A percentile compares a stretch with the other conserved stretches of the same genome.
These are phyloP conservation scores for Ceramica pisi DNA, from an alignment of 2,888 invertebrate species.

Conservation along the genomic window DNA sequence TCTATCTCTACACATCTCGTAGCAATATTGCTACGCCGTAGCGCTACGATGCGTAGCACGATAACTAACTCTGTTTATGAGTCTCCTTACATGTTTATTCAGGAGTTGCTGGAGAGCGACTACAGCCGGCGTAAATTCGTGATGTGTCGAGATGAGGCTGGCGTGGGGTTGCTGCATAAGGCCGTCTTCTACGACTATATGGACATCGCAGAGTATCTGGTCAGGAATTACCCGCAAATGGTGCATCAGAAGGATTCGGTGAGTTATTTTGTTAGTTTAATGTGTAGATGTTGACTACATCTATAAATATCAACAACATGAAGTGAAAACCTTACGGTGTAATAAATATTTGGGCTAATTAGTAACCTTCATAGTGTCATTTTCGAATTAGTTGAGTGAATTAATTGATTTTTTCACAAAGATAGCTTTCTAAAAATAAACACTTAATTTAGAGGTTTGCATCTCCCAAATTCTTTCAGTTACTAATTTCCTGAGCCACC, in stretches of 20 bases:
- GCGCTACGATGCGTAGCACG: conserved; percentile 53
- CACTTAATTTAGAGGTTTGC: too few relatives aligned
- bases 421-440: too few relatives aligned
- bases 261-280: conserved; percentile 69
- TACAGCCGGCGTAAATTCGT: conserved; percentile 84
- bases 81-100: conserved; percentile 48
- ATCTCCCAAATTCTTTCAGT: not conserved
- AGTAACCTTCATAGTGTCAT: too few relatives aligned
- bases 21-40: conserved; percentile 61
- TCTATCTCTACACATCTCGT: conserved; percentile 29
- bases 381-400: not conserved
- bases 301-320: too few relatives aligned
- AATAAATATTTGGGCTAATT: not conserved
- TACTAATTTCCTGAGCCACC: not conserved
- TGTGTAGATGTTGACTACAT: too few relatives aligned
- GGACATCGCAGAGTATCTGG: conserved; percentile 93
- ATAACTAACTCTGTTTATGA: conserved; percentile 23
- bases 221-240: conserved; percentile 92
- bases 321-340: not conserved
- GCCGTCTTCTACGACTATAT: conserved; percentile 94
- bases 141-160: conserved; percentile 92
- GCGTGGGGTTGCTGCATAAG: conserved; percentile 94
- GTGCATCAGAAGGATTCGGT: conserved; percentile 93
- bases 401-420: not conserved
- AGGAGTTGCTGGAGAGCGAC: conserved; percentile 84